phyloP scores from a whole-genome alignment of 2,113 vertebrate species.

The Dipodomys spectabilis region DNA sequence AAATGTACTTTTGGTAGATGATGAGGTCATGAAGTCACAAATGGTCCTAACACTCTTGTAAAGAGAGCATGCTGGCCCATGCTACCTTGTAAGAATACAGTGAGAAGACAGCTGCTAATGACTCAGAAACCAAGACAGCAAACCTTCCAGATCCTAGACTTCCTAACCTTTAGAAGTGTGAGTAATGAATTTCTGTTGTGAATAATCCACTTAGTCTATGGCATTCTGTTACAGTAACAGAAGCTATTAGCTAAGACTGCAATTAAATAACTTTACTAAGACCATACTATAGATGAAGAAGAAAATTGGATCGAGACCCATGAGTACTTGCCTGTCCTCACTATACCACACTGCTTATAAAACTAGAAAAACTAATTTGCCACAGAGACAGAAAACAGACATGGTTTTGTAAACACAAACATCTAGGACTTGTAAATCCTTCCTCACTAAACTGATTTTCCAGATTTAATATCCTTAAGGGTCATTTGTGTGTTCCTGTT shows the following conservation, averaged over 20 bases:
- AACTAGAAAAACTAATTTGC: not conserved
- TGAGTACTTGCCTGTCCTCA: not conserved
- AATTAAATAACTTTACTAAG: not conserved
- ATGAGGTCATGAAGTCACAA: not conserved
- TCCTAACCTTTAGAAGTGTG: not conserved
- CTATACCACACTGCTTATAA: not conserved
- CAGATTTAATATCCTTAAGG: not conserved
- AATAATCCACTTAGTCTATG: not conserved
- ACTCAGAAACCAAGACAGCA: not conserved
- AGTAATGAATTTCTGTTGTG: not conserved
- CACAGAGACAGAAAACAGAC: not conserved
- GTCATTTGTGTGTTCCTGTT: not conserved
- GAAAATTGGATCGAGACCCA: not conserved
- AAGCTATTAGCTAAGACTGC: not conserved
- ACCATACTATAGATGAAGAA: not conserved
- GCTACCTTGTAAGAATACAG: not conserved
- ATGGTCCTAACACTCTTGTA: not conserved
- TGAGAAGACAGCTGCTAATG: not conserved
- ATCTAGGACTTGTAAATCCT: not conserved
- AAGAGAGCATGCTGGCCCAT: not conserved
- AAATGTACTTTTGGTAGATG: not conserved
- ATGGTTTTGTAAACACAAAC: not conserved
- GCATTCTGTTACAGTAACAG: not conserved
- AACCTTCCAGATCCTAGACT: not conserved
- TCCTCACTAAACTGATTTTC: slow-evolving; percentile 17